Percentiles rank a stretch among this genome's conserved stretches.
Conservation (phyloP, 2,113 vertebrate species). For the Lanius collurio region DNA sequence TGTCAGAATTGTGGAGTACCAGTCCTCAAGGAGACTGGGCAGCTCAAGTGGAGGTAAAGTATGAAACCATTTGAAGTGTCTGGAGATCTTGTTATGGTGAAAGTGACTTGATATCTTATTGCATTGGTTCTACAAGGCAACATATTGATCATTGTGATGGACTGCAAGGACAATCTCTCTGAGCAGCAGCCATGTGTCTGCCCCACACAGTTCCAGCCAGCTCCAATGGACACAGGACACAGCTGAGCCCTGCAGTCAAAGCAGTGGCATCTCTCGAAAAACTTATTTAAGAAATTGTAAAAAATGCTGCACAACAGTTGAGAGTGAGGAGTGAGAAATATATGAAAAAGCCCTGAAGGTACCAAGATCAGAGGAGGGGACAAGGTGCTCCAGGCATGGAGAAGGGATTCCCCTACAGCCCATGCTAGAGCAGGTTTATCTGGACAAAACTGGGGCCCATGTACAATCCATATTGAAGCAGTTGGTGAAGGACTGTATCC, state of each 20-base stretch:
- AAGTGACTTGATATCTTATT: not conserved
- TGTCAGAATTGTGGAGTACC: not conserved
- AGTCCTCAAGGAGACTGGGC: not conserved
- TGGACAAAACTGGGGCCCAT: not conserved
- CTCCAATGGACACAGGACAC: not conserved
- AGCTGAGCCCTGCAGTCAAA: not conserved
- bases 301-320: not conserved
- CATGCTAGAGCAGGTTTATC: not conserved
- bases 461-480: not conserved
- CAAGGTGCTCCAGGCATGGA: not conserved
- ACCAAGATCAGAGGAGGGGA: not conserved
- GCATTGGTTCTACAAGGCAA: not conserved
- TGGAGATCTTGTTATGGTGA: not conserved
- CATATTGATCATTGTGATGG: not conserved
- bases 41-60: not conserved
- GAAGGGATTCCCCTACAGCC: not conserved
- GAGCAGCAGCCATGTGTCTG: not conserved
- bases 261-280: not conserved
- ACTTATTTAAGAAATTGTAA: not conserved
- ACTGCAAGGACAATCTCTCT: not conserved
- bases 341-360: not conserved
- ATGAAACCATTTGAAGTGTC: not conserved
- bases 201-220: not conserved
- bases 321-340: not conserved
- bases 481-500: not conserved